Evolutionary conservation across 2,113 vertebrate species (phyloP), one percentile per base, ranked within the genome.

Genomic region (Vulpes vulpes): DNA sequence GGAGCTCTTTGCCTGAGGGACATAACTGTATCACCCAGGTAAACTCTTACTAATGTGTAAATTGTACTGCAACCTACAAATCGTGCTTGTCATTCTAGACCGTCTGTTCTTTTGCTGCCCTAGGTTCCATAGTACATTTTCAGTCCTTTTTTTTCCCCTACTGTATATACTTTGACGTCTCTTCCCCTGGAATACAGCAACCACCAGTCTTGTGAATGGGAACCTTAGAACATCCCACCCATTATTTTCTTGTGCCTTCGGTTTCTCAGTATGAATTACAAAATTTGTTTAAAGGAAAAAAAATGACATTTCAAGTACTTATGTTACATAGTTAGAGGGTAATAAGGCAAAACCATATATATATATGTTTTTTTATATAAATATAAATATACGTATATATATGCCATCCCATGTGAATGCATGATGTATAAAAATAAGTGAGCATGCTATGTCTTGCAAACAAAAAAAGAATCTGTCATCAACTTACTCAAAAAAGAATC

Each of bases 1-100:
- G 95, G 65, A 89, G n/a, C 57, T 73, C 43, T 82, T 95, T 96
- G 97, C 97, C 94, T 79, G 59, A 96, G 97, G 97, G 97, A 71
- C 94, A 79, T 43, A 80, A 82, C 57, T 3, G 1, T n/a, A 88
- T 95, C 90, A 88, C 84, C 65, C 73, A 97, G 94, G 96, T 96
- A 94, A 81, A 69, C 51, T 43, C 91, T 95, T 94, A 91, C n/a
- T 94, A 97, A 93, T 67, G 82, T 94, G 73, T 49, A 94, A 94
- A 97, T 86, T 80, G 65, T 69, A 74, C 65, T 51, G 94, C 84
- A 89, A 74, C 67, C 94, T 96, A 95, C 95, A 97, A 86, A 97
- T 96, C 1, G 5, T 43, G 32, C 38, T 23, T 95, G 88, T 96
- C 94, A 89, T 86, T 89, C 60, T n/a, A 83, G 65, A 96, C 81